Evolutionary conservation across 2,797 vertebrate species (phyloP).

Genomic region (Argentina silus): DNA sequence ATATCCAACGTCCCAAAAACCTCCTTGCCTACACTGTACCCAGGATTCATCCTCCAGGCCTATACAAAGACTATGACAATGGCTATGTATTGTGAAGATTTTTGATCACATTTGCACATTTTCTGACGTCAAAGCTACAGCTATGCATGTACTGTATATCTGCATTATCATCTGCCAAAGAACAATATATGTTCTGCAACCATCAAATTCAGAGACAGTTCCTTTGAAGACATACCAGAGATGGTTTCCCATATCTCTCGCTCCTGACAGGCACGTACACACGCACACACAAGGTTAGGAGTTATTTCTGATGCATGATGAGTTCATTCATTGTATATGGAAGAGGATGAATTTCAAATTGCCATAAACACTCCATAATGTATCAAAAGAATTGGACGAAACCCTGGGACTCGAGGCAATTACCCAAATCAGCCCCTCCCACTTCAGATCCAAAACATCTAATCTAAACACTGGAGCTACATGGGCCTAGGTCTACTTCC

Average conservation of each 20-base stretch:
- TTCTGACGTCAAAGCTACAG: not conserved
- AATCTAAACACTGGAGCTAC: not conserved
- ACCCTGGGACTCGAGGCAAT: conserved; percentile 39
- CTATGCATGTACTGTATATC: not conserved
- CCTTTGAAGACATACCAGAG: conserved; percentile 38
- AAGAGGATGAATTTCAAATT: conserved; percentile 42
- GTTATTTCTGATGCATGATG: conserved; percentile 45
- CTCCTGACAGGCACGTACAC: not conserved
- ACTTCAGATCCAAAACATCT: conserved; percentile 27
- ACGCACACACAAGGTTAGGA: conserved; percentile 27
- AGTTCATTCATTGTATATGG: conserved; percentile 51
- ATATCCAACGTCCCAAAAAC: not conserved
- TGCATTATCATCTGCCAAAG: conserved; percentile 3
- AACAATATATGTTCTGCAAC: conserved; percentile 20
- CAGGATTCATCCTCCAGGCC: not conserved
- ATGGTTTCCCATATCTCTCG: conserved; percentile 3
- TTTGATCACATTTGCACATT: conserved; percentile 1
- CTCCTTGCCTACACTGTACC: not conserved
- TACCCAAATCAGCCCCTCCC: conserved; percentile 33
- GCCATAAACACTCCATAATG: conserved; percentile 49
- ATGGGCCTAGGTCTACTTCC: not conserved
- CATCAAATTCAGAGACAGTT: conserved; percentile 15
- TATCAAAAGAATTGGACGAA: conserved; percentile 41
- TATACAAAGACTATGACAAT: not conserved
- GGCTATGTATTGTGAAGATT: not conserved